These are phyloP conservation scores for Loxodonta africana DNA, from an alignment of 2,113 vertebrate species.

Conservation along the genomic window DNA sequence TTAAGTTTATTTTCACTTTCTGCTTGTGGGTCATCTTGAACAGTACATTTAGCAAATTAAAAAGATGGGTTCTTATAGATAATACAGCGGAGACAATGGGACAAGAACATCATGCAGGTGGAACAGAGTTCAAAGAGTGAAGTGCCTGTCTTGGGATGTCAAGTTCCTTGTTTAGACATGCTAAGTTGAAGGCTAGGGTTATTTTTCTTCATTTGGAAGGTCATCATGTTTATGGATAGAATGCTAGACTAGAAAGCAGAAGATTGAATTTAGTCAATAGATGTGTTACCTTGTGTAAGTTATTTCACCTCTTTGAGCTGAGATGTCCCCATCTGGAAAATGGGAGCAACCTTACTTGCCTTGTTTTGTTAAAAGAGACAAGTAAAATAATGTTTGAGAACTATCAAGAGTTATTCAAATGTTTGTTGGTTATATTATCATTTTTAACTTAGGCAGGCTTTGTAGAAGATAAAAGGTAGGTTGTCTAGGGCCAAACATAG, in stretches of 20 bases:
- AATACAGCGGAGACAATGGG: background rate
- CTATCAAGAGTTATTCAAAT: background rate
- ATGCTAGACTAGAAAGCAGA: background rate
- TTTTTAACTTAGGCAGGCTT: background rate
- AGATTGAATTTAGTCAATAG: background rate
- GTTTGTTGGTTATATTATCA: background rate
- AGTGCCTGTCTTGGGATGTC: background rate
- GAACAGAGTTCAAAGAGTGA: background rate
- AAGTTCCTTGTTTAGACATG: background rate
- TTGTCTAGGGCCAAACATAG: background rate
- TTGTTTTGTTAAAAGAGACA: conserved; percentile 3
- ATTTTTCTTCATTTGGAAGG: background rate
- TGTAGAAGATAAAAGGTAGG: background rate
- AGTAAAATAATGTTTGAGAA: conserved; percentile 20
- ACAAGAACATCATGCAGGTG: background rate
- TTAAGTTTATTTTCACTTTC: background rate
- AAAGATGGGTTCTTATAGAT: background rate
- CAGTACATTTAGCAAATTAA: background rate
- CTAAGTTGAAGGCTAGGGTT: background rate
- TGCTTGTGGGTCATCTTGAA: background rate
- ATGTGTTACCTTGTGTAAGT: background rate
- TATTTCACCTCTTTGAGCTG: background rate
- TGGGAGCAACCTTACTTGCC: background rate
- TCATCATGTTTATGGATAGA: background rate
- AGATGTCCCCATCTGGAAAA: conserved; percentile 51